Base-by-base conservation (phyloP, 2,888 invertebrate species). In the Timema podura region DNA sequence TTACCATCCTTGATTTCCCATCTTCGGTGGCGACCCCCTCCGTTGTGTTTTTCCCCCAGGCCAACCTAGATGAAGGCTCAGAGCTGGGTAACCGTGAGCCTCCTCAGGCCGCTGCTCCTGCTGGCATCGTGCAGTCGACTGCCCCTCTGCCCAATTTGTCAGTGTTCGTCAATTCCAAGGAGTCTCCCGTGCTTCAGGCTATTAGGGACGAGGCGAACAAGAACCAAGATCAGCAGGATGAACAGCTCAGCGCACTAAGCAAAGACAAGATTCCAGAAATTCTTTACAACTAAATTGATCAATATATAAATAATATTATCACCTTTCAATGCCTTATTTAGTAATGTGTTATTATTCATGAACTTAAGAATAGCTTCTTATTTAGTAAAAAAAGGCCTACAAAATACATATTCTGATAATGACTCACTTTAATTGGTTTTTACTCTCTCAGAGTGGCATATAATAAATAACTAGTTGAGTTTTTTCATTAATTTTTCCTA, bases 51-150 rank as follows among this genome's bases (percentile, higher is more conserved):
- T 72, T 59, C 71, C 61, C 61, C 44, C 77, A 76, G 73, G 76
- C 76, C 11, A 72, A 75, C 44, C 64, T 70, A 44, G 76, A 76
- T 49, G 73, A 75, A 11, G 75, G 74, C 51, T 72, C 71, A 13
- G 76, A 76, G 51, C 74, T 77, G 48, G 77, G 76, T 30, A 76
- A 77, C 74, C 72, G 77, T 61, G 75, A 76, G 49, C 77, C 77
- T 0, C 78, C 78, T 1, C 77, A 79, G 66, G 79, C 80, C 5
- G 75, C 82, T 54, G 79, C 80, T n/a, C 83, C 83, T 13, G 82
- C 81, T 5, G 83, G 83, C 13, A 83, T 83, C 69, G 81, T 82
- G 5, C 82, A 83, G 74, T 83, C 83, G 6, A 80, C 82, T 7
- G 82, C 82, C 67, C 83, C 83, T 0, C 75, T 78, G 48, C 76